Evolutionary conservation across 2,113 vertebrate genomes (phyloP).

Genomic region (Podilymbus podiceps): DNA sequence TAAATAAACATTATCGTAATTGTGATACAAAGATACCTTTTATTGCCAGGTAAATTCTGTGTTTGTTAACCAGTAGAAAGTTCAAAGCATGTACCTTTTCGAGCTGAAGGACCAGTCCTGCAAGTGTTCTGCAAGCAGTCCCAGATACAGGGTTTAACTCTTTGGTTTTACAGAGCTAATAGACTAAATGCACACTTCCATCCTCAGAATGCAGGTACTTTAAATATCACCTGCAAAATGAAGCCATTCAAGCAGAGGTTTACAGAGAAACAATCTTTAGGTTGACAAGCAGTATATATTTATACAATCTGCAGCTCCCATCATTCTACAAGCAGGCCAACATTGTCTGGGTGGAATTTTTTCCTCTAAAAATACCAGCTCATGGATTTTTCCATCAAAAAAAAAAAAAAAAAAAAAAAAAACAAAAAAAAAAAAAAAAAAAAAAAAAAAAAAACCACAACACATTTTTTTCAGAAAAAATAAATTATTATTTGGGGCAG

Average conservation of each 20-base stretch:
- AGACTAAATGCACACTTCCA: background rate
- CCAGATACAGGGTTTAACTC: background rate
- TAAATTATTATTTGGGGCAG: background rate
- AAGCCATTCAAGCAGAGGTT: background rate
- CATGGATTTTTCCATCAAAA: background rate
- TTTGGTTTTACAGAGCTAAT: background rate
- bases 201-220: background rate
- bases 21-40: conserved; percentile 37
- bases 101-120: background rate
- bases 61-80: conserved; percentile 1
- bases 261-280: background rate
- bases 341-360: background rate
- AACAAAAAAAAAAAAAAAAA: too few relatives aligned
- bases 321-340: background rate
- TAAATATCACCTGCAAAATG: conserved; percentile 7
- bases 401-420: too few relatives aligned
- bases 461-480: background rate
- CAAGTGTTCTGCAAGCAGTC: background rate
- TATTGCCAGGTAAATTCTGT: conserved; percentile 32
- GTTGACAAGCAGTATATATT: background rate
- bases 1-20: conserved; percentile 75
- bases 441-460: background rate
- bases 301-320: background rate
- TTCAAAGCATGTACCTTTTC: background rate
- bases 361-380: background rate